Evolutionary conservation across 2,888 invertebrate species (phyloP), one percentile per base, ranked within the genome.

Genomic region (Brachylomia viminalis): DNA sequence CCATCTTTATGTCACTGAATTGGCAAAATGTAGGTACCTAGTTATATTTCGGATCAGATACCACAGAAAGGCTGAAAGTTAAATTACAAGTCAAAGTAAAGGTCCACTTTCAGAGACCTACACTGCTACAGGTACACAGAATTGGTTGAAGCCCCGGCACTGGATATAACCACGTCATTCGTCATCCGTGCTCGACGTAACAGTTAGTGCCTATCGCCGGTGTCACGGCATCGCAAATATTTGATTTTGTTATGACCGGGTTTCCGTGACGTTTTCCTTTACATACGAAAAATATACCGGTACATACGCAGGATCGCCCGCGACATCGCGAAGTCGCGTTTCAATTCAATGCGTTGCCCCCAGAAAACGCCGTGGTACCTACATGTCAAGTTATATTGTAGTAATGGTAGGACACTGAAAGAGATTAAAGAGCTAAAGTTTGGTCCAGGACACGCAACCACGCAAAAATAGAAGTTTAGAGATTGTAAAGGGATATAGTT

Each of bases 121-220:
- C 2, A 33, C 23, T 17, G 7, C 8, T 66, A 27, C 30, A 59
- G n/a, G 52, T 65, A 33, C 58, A 56, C n/a, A 52, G 11, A 75
- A 75, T 52, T 15, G 33, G 27, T n/a, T 23, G 65, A 83, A 72
- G 27, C 64, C 81, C 38, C 54, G 58, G 64, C 49, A 74, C 59
- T 85, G 69, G 30, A 65, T 64, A 38, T 67, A 68, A 23, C 64
- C 70, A 62, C 30, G 67, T 59, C 58, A 75, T 75, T 65, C 52
- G 54, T 83, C 58, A 58, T 67, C 59, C 56, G 61, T 72, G 66
- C 56, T 70, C 59, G 56, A 77, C 74, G 71, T 71, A 72, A 68
- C 86, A 84, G 83, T 64, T 85, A 70, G 70, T 85, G 73, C 86
- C 86, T 73, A 66, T 67, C 82, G 64, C 82, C 72, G 62, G 77